Evolutionary conservation across 2,797 vertebrate species (phyloP).

Genomic region (Gephyroberyx darwinii): DNA sequence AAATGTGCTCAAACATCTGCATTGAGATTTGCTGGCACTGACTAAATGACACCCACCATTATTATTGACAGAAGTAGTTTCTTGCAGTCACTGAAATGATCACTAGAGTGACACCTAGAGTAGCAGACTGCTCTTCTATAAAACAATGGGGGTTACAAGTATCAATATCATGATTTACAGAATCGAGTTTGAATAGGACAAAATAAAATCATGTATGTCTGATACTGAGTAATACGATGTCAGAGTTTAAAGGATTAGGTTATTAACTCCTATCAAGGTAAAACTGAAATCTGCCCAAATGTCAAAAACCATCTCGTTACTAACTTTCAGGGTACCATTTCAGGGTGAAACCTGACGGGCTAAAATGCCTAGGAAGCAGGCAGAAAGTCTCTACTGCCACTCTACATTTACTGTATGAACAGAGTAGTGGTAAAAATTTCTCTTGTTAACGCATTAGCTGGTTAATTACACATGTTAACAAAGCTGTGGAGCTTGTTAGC

Average conservation of each 20-base stretch:
- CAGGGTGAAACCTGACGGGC: not conserved
- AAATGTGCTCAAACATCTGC: too few species aligned
- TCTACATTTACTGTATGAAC: slow-evolving; percentile 36
- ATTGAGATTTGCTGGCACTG: too few species aligned
- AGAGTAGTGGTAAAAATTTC: slow-evolving; percentile 49
- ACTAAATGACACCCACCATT: too few species aligned
- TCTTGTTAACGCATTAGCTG: slow-evolving; percentile 67
- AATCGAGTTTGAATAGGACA: too few species aligned
- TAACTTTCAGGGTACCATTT: not conserved
- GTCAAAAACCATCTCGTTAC: too few species aligned
- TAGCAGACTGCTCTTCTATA: too few species aligned
- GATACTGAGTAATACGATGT: not conserved
- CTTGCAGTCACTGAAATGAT: not conserved
- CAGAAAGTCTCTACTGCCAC: slow-evolving; percentile 16
- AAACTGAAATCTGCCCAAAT: too few species aligned
- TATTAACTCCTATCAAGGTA: too few species aligned
- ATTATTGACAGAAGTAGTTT: not conserved
- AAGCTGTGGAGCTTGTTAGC: slow-evolving; percentile 55
- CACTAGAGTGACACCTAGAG: too few species aligned
- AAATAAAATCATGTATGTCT: too few species aligned
- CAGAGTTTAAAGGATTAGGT: not conserved
- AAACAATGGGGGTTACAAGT: too few species aligned
- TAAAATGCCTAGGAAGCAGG: not conserved
- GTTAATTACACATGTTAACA: slow-evolving; percentile 63
- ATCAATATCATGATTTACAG: too few species aligned